Conservation (phyloP, 2,888 invertebrate species). For the Camptogramma bilineatum region DNA sequence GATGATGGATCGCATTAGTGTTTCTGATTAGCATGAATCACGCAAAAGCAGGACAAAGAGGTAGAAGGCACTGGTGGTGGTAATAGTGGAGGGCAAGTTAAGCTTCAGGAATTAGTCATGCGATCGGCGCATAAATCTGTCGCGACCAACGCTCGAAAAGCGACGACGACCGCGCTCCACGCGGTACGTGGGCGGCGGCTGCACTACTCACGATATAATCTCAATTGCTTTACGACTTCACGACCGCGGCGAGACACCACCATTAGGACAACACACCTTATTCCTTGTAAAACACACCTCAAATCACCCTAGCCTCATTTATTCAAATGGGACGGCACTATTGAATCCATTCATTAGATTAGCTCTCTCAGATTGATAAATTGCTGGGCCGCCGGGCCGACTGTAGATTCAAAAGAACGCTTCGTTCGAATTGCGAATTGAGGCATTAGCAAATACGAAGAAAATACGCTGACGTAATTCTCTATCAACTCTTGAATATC, state of each 20-base stretch:
- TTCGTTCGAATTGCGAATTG: slow-evolving; percentile 38
- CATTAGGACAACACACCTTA: slow-evolving; percentile 23
- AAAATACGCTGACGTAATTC: slow-evolving; percentile 50
- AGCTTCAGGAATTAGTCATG: slow-evolving; percentile 72
- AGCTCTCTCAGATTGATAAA: slow-evolving; percentile 35
- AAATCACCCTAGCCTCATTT: slow-evolving; percentile 29
- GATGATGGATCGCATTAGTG: background rate
- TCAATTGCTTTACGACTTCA: slow-evolving; percentile 52
- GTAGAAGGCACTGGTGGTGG: slow-evolving; percentile 13
- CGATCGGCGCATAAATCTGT: slow-evolving; percentile 75
- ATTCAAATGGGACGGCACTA: slow-evolving; percentile 30
- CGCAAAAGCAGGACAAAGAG: slow-evolving; percentile 17
- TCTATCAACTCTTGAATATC: slow-evolving; percentile 46
- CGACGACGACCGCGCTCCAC: slow-evolving; percentile 46
- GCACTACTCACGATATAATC: slow-evolving; percentile 53
- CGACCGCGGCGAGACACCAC: slow-evolving; percentile 32
- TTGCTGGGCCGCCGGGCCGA: slow-evolving; percentile 22
- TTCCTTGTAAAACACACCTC: slow-evolving; percentile 27
- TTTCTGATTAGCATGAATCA: slow-evolving; percentile 13
- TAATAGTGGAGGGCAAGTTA: slow-evolving; percentile 50
- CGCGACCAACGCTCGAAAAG: slow-evolving; percentile 45
- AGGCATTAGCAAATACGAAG: slow-evolving; percentile 34
- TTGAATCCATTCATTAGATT: slow-evolving; percentile 35
- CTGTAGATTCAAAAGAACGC: slow-evolving; percentile 34
- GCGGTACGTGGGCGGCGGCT: slow-evolving; percentile 53